Evolutionary conservation across 2,113 vertebrate genomes (phyloP).

Genomic region (Brachypodius melanocephalos): DNA sequence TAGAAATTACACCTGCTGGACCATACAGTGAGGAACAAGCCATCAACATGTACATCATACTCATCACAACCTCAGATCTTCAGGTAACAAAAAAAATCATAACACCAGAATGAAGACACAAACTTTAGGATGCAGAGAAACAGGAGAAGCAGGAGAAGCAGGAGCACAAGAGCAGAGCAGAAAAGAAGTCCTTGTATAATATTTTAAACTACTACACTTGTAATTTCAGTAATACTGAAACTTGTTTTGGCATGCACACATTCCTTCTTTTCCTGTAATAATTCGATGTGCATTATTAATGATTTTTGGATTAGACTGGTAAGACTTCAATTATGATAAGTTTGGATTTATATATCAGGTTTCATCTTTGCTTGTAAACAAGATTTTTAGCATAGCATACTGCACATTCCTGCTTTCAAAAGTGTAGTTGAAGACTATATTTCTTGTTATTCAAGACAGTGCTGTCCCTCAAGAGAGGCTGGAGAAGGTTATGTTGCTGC

Average conservation of each 20-base stretch:
- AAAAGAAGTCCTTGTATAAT: not conserved
- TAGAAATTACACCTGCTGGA: not conserved
- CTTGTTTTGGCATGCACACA: not conserved
- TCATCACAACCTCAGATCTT: not conserved
- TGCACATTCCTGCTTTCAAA: not conserved
- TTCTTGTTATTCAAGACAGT: conserved; percentile 15
- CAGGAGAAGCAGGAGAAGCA: not conserved
- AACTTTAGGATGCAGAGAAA: not conserved
- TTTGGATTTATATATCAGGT: not conserved
- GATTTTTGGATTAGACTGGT: not conserved
- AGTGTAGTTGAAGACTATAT: not conserved
- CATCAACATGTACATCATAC: not conserved
- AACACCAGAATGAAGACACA: not conserved
- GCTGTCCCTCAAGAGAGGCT: not conserved
- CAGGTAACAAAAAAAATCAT: not conserved
- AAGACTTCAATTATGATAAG: not conserved
- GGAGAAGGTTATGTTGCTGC: not conserved
- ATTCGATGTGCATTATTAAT: not conserved
- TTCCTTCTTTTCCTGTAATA: not conserved
- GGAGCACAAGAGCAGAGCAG: not conserved
- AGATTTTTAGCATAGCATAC: not conserved
- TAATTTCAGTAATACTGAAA: not conserved
- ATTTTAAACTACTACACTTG: not conserved
- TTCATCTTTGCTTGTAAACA: not conserved
- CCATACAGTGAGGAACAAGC: not conserved